These are phyloP conservation scores for Bombus turneri DNA, from an alignment of 1,140 invertebrate species.

Conservation along the genomic window DNA sequence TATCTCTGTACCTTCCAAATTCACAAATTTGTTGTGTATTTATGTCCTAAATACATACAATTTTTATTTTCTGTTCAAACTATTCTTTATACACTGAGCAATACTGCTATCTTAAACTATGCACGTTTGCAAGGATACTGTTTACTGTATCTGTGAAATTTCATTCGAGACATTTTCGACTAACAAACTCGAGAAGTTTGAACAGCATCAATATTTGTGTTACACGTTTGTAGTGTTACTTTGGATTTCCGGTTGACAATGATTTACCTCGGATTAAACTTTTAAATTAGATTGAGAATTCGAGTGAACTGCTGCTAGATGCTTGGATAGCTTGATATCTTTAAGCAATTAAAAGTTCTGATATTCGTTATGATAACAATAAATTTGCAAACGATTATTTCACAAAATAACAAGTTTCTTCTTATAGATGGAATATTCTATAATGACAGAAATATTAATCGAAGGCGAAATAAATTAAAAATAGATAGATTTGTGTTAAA, in stretches of 20 bases:
- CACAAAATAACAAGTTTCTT: not conserved
- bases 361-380: not conserved
- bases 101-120: not conserved
- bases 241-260: not conserved
- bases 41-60: not conserved
- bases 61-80: not conserved
- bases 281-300: not conserved
- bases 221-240: not conserved
- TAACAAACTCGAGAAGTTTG: not conserved
- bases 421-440: no score
- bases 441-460: not conserved
- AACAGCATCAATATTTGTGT: not conserved
- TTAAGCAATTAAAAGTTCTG: not conserved
- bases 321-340: not conserved
- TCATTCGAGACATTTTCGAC: not conserved
- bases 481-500: not conserved
- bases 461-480: not conserved
- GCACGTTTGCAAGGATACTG: not conserved
- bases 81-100: not conserved
- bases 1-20: not conserved
- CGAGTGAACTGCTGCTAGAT: not conserved
- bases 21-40: not conserved
- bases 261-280: not conserved
- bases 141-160: not conserved
- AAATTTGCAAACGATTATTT: not conserved